Evolutionary conservation across 2,888 invertebrate species (phyloP).

Genomic region (Cheilosia scutellata): DNA sequence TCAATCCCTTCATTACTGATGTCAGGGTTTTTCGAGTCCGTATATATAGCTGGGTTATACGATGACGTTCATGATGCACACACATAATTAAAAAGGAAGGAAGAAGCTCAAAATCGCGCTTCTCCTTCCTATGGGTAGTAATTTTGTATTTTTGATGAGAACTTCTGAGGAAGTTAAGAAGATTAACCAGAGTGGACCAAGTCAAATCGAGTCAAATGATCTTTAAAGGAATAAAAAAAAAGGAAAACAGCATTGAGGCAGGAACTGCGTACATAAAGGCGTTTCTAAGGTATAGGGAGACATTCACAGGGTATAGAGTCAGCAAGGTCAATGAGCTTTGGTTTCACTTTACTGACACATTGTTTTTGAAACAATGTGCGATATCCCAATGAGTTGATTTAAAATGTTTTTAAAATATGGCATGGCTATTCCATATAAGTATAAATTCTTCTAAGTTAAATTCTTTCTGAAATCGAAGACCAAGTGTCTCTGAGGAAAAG

Average conservation of each 20-base stretch:
- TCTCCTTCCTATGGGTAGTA: slow-evolving; percentile 48
- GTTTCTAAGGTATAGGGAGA: not conserved
- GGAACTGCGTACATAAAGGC: slow-evolving; percentile 1
- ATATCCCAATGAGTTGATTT: too few species aligned
- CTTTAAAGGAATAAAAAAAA: slow-evolving; percentile 10
- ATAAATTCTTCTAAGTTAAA: too few species aligned
- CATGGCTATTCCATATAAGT: too few species aligned
- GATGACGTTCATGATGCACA: slow-evolving; percentile 60
- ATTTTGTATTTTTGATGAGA: slow-evolving; percentile 60
- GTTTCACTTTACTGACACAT: too few species aligned
- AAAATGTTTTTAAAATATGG: too few species aligned
- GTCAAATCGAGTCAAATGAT: slow-evolving; percentile 41
- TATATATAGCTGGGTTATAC: slow-evolving; percentile 14
- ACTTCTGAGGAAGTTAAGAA: slow-evolving; percentile 66
- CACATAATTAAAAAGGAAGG: slow-evolving; percentile 65
- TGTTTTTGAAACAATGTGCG: too few species aligned
- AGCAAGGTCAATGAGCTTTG: slow-evolving; percentile 14
- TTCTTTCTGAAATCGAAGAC: too few species aligned
- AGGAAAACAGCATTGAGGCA: slow-evolving; percentile 12
- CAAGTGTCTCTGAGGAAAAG: too few species aligned
- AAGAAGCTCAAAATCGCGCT: slow-evolving; percentile 66
- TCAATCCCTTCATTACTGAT: slow-evolving; percentile 66
- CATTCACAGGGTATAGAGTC: not conserved
- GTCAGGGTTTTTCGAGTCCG: slow-evolving; percentile 30
- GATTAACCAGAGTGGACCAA: slow-evolving; percentile 37